Evolutionary conservation across 2,797 vertebrate species (phyloP).

Genomic region (Hydrolagus colliei): DNA sequence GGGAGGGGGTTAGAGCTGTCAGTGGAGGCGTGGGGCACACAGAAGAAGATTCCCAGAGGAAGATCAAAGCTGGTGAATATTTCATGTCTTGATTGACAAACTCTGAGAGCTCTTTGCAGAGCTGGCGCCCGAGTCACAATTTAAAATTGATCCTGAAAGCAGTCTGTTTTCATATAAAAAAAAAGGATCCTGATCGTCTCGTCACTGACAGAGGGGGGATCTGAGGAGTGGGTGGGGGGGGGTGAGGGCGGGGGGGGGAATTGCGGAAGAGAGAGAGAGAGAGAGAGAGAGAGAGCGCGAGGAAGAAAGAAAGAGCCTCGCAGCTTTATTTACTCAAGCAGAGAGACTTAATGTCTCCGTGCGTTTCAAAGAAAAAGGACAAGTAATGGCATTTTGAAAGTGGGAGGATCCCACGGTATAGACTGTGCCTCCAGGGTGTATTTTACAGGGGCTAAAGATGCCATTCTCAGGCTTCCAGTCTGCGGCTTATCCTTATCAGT

Average conservation of each 20-base stretch:
- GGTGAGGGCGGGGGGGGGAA: no score
- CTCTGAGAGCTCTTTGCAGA: slow-evolving; percentile 57
- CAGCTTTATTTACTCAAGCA: slow-evolving; percentile 21
- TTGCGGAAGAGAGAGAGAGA: no score
- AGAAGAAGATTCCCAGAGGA: slow-evolving; percentile 42
- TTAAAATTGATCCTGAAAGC: slow-evolving; percentile 26
- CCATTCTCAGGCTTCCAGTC: background rate
- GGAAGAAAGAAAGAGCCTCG: background rate
- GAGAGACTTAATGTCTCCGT: slow-evolving; percentile 7
- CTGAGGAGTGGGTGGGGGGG: background rate
- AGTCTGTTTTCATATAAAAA: slow-evolving; percentile 6
- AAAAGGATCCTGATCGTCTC: background rate
- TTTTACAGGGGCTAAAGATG: background rate
- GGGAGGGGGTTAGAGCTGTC: no score
- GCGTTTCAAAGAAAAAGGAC: slow-evolving; percentile 40
- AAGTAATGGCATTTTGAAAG: slow-evolving; percentile 58
- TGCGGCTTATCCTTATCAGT: slow-evolving; percentile 21
- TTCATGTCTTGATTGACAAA: slow-evolving; percentile 66
- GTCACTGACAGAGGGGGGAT: slow-evolving; percentile 24
- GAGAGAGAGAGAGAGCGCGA: background rate
- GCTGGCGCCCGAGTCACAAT: slow-evolving; percentile 55
- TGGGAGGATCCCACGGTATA: background rate
- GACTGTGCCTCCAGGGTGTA: slow-evolving; percentile 21
- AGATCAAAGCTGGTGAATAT: slow-evolving; percentile 65
- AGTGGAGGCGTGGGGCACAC: no score